Evolutionary conservation across 1,140 invertebrate genomes (phyloP).

Genomic region (Trigoniulus corallinus): DNA sequence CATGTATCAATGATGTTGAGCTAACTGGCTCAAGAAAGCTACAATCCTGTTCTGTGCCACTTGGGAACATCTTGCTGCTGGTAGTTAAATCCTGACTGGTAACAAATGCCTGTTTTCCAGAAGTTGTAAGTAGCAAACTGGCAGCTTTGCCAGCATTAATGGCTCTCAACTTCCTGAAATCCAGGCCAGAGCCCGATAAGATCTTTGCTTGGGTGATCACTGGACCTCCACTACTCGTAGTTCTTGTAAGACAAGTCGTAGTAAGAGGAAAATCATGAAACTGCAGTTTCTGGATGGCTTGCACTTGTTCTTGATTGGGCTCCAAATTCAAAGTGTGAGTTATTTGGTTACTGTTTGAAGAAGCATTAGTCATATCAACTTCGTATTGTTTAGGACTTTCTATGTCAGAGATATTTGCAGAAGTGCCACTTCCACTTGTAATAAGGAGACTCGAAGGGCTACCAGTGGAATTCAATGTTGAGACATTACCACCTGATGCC

Average conservation of each 20-base stretch:
- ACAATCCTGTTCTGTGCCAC: no score
- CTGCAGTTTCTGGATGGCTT: conserved; percentile 6
- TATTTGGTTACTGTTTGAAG: no score
- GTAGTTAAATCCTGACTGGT: no score
- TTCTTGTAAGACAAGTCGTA: conserved; percentile 3
- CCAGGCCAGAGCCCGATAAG: neutral
- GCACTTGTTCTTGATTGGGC: conserved; percentile 6
- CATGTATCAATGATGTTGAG: no score
- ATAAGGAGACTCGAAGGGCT: no score
- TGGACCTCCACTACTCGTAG: neutral
- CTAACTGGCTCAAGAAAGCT: no score
- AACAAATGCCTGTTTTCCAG: no score
- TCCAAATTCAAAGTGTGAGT: neutral
- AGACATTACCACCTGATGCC: neutral
- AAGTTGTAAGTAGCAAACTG: no score
- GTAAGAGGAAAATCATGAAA: conserved; percentile 7
- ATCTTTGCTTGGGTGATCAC: conserved; percentile 5
- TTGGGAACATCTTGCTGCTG: no score
- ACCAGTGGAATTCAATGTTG: neutral
- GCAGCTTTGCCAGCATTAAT: no score
- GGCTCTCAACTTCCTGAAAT: no score
- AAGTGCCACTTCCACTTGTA: no score
- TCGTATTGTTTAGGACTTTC: neutral
- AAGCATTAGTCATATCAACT: neutral
- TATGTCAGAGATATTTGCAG: neutral